Base-by-base conservation (phyloP, 37 sponge, comb jelly and placozoan species). In the Oscarella lobularis region DNA sequence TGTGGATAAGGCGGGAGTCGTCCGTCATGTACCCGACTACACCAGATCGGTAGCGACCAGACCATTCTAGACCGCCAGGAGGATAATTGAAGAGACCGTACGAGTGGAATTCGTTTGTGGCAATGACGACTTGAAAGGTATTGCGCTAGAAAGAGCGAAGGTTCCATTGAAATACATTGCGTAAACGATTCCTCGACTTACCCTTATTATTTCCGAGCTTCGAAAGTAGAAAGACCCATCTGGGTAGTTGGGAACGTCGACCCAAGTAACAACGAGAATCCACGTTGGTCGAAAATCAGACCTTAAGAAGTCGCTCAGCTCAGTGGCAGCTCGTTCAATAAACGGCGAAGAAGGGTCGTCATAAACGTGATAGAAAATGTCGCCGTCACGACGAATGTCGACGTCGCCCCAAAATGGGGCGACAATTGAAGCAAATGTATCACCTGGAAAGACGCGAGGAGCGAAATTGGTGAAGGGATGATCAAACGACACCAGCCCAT, bases 1-100 rank as follows among this genome's bases (percentile, higher is more conserved):
- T 3, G 67, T 35, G 29, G 30, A 31, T 20, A 38, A 31, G 41
- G 2, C 80, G 78, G 36, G 20, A 29, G 31, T 41, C 69, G 39
- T 79, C 9, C 20, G 60, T 48, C 14, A 20, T 85, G 74, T 67
- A 85, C 1, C 89, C 89, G 2, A 89, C 70, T 9, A 75, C 79
- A 0, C 85, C 77, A 35, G 73, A 78, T 36, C 36, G 3, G 31
- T 35, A 36, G 35, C 31, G 35, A 0, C 81, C 73, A 39, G 82
- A 66, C 91, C 91, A 90, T 27, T 81, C 39, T 77, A 90, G 38
- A 55, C 54, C 14, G 5, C 79, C 74, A 41, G 84, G 79, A 73
- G 83, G 82, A 73, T 90, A 90, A n/a, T 80, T 84, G 79, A 78
- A 90, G 40, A 90, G 69, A 9, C 79, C 67, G 55, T 67, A 90